These are phyloP conservation scores for Agrypnia vestita DNA, from an alignment of 1,140 invertebrate species.

Conservation along the genomic window DNA sequence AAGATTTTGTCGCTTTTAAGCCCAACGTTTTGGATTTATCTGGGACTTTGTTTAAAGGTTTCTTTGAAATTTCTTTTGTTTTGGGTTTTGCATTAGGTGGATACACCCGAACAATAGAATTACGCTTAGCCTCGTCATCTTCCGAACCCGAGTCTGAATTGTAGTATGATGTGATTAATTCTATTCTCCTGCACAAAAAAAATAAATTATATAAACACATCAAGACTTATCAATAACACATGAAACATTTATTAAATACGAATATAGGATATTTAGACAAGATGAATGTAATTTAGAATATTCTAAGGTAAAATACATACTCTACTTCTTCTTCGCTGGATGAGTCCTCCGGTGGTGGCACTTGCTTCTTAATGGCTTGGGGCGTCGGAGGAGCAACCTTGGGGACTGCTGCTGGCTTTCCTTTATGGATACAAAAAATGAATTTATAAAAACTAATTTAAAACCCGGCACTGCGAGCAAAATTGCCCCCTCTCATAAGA, in stretches of 20 bases:
- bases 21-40: constrained; percentile 45
- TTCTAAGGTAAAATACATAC: constrained; percentile 15
- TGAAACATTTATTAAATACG: neutral
- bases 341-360: constrained; percentile 25
- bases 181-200: constrained; percentile 56
- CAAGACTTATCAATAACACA: neutral
- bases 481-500: neutral
- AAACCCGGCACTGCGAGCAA: neutral
- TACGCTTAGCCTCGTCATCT: constrained; percentile 51
- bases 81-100: constrained; percentile 32
- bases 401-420: neutral
- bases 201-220: neutral
- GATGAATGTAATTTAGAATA: neutral
- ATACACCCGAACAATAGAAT: constrained; percentile 41
- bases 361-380: neutral
- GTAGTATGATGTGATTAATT: constrained; percentile 58
- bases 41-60: constrained; percentile 7
- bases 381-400: neutral
- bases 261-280: too few relatives aligned
- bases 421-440: neutral
- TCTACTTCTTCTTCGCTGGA: constrained; percentile 58
- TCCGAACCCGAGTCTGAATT: constrained; percentile 59
- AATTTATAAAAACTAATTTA: too few relatives aligned
- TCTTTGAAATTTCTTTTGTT: constrained; percentile 7
- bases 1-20: constrained; percentile 49